phyloP scores from a whole-genome alignment of 2,113 vertebrate genomes.

The Picathartes gymnocephalus region DNA sequence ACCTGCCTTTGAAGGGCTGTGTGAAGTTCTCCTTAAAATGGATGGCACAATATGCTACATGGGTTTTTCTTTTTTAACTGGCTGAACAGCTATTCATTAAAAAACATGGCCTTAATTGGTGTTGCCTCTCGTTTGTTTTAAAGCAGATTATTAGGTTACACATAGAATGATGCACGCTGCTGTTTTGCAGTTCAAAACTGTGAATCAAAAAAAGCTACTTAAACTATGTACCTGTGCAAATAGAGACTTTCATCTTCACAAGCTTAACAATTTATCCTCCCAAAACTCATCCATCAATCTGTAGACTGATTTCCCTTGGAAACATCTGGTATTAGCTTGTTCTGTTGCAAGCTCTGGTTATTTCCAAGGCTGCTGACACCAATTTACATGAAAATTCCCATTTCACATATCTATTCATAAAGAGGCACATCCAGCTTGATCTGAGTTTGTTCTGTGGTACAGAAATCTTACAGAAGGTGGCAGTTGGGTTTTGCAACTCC shows the following conservation, averaged over 20 bases:
- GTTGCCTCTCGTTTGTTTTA: conserved; percentile 8
- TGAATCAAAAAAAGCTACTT: conserved; percentile 5
- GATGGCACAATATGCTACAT: not conserved
- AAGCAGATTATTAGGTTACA: conserved; percentile 14
- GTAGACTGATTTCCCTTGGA: conserved; percentile 31
- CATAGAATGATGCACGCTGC: accelerated
- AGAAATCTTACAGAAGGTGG: not conserved
- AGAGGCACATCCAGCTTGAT: not conserved
- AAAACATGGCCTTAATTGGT: conserved; percentile 18
- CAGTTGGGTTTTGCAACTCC: not conserved
- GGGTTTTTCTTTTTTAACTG: not conserved
- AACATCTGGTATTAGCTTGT: not conserved
- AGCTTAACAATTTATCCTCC: conserved; percentile 4
- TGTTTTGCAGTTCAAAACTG: not conserved
- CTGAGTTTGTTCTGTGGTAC: not conserved
- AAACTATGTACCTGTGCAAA: conserved; percentile 35
- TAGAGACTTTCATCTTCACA: conserved; percentile 51
- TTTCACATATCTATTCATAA: not conserved
- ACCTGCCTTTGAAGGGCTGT: not conserved
- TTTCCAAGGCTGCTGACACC: conserved; percentile 34
- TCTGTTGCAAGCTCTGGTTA: not conserved
- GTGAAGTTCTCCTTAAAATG: conserved; percentile 28
- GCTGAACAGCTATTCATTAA: conserved; percentile 24
- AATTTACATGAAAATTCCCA: conserved; percentile 33
- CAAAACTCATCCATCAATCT: conserved; percentile 41